Evolutionary conservation across 30 jellyfish, hydroid and myxozoan species (phyloP).

Genomic region (Thelohanellus kitauei): DNA sequence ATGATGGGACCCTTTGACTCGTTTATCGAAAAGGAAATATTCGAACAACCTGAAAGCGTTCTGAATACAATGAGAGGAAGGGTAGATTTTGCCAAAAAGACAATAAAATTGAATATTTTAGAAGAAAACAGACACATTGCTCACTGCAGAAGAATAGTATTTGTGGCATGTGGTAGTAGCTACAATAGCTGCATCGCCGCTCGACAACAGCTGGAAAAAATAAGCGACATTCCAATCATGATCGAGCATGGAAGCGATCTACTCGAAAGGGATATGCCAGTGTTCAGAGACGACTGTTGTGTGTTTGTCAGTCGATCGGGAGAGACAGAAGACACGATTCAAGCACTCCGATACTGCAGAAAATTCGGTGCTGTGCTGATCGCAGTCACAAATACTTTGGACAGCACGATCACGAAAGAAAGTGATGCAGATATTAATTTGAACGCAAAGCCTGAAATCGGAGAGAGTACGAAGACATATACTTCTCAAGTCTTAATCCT

Average conservation of each 20-base stretch:
- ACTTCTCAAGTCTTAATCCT: slow-evolving; percentile 63
- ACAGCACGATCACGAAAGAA: slow-evolving; percentile 86
- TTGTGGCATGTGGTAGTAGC: slow-evolving; percentile 94
- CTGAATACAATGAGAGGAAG: slow-evolving; percentile 87
- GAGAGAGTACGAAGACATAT: slow-evolving; percentile 80
- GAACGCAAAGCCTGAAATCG: slow-evolving; percentile 97
- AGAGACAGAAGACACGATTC: slow-evolving; percentile 85
- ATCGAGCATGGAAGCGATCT: slow-evolving; percentile 86
- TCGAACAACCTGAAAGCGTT: slow-evolving; percentile 87
- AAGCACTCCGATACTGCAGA: slow-evolving; percentile 80
- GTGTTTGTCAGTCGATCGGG: slow-evolving; percentile 96
- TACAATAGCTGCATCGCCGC: slow-evolving; percentile 96
- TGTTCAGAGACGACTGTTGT: slow-evolving; percentile 83
- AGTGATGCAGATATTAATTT: slow-evolving; percentile 78
- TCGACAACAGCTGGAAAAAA: slow-evolving; percentile 54
- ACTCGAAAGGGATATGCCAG: slow-evolving; percentile 50
- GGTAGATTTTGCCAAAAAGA: slow-evolving; percentile 26
- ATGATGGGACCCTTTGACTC: slow-evolving; percentile 56
- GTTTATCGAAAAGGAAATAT: slow-evolving; percentile 84
- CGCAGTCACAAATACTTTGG: slow-evolving; percentile 71
- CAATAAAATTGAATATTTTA: slow-evolving; percentile 48
- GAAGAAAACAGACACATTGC: slow-evolving; percentile 49
- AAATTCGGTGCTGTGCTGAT: slow-evolving; percentile 63
- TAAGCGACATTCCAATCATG: slow-evolving; percentile 88
- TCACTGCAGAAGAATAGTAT: slow-evolving; percentile 62